Base-by-base conservation (phyloP, 2,888 invertebrate genomes). In the Machimus rusticus region DNA sequence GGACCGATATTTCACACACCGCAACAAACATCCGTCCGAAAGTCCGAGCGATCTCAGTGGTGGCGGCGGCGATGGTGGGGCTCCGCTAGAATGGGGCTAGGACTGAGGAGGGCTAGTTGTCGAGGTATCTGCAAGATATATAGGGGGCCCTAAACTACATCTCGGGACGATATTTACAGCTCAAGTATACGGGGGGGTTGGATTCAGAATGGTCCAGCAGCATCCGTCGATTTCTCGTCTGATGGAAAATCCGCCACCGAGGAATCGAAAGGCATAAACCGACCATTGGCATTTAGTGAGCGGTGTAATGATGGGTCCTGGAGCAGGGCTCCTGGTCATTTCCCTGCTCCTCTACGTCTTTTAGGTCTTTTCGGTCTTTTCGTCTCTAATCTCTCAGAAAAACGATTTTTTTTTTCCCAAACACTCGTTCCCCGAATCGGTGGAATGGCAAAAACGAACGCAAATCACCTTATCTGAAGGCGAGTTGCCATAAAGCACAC, bases 401-500 rank as follows among this genome's bases (percentile, higher is more conserved):
- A 86, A 46, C 81, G 82, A 84, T 86, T 77, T 82, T 46, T 46
- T 86, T 77, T 82, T 46, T 46, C 43, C 74, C 87, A 81, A 87
- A 87, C 88, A 87, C 86, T 87, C 87, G 86, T 87, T 88, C 86
- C 86, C 86, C 31, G 74, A 79, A 51, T 14, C 74, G 46, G 76
- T 66, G 79, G 87, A 34, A 86, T 87, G 86, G 66, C 82, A 88
- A 88, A 88, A 88, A 88, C 87, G 88, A 86, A 88, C 88, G 88
- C 88, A 88, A 88, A 88, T 88, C 88, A 88, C 87, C 88, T 87
- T 88, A 88, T 88, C 88, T 88, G 88, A 88, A 88, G 84, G 86
- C 87, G 82, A 88, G 78, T 88, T 88, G 87, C 88, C 87, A 88
- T 88, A 88, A 88, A 88, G 87, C 88, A 86, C 86, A 88, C 88